Conservation (phyloP, 2,113 vertebrate genomes). For the Zosterops borbonicus region DNA sequence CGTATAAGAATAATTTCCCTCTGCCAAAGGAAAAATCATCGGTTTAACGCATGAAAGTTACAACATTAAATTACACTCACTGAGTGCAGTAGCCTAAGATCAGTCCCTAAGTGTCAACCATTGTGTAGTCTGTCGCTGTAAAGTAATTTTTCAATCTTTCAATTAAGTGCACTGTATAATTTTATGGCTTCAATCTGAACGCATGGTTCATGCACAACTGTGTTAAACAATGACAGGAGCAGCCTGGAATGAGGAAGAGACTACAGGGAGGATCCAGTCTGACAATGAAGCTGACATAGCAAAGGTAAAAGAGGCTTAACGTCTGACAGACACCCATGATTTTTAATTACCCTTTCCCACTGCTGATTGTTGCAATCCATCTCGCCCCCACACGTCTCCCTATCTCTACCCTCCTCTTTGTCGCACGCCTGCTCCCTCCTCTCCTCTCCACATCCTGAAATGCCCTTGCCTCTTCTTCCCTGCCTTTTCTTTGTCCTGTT, state of each 20-base stretch:
- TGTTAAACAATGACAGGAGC: conserved; percentile 51
- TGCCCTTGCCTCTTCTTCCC: not conserved
- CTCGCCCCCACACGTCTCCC: not conserved
- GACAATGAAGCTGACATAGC: conserved; percentile 1
- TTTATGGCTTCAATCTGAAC: not conserved
- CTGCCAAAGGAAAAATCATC: conserved; percentile 16
- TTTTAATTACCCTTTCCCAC: conserved; percentile 46
- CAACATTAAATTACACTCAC: not conserved
- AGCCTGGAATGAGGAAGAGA: conserved; percentile 46
- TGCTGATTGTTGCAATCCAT: not conserved
- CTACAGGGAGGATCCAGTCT: conserved; percentile 45
- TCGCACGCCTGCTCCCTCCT: not conserved
- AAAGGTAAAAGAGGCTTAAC: conserved; percentile 19
- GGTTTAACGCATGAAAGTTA: conserved; percentile 26
- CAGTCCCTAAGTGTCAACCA: conserved; percentile 24
- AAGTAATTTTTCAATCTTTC: conserved; percentile 61
- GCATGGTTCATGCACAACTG: not conserved
- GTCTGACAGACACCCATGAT: conserved; percentile 23
- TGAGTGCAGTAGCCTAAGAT: conserved; percentile 12
- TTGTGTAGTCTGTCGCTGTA: conserved; percentile 17
- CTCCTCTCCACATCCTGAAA: conserved; percentile 9
- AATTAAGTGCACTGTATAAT: conserved; percentile 34
- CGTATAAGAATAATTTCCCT: conserved; percentile 20
- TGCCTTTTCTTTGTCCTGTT: not conserved
- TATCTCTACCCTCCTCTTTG: not conserved